Conservation (phyloP, 2,888 invertebrate species). For the Diarsia mendica region DNA sequence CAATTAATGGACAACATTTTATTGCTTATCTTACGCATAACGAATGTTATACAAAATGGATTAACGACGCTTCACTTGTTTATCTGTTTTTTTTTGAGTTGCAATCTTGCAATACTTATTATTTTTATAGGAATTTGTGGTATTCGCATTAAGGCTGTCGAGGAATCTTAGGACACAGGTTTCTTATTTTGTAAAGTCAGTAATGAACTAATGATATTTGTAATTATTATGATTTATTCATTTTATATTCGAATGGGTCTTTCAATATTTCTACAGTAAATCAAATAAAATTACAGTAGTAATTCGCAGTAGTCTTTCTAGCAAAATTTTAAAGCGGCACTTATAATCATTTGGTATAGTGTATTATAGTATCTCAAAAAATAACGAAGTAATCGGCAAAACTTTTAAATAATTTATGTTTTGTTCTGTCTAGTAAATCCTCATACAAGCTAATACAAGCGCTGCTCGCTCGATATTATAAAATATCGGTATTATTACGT, state of each 20-base stretch:
- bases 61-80: slow-evolving; percentile 68
- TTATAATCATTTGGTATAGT: background rate
- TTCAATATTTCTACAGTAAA: background rate
- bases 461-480: slow-evolving; percentile 27
- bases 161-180: slow-evolving; percentile 9
- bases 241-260: background rate
- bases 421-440: slow-evolving; percentile 21
- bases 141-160: slow-evolving; percentile 20
- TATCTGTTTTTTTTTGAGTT: slow-evolving; percentile 62
- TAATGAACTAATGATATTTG: slow-evolving; percentile 15
- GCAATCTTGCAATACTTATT: slow-evolving; percentile 19
- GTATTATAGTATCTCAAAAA: background rate
- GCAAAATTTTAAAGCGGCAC: background rate
- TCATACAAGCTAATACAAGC: slow-evolving; percentile 8
- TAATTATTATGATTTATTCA: background rate
- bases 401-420: background rate
- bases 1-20: slow-evolving; percentile 85
- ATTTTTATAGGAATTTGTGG: slow-evolving; percentile 38
- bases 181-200: slow-evolving; percentile 1
- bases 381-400: background rate
- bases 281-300: no score
- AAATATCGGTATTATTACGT: slow-evolving; percentile 45
- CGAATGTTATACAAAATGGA: slow-evolving; percentile 75
- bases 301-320: background rate
- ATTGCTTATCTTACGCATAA: slow-evolving; percentile 81